Percentiles rank a stretch among this genome's conserved stretches.
These are phyloP conservation scores for Meganola albula DNA, from an alignment of 2,888 invertebrate species.

Conservation along the genomic window DNA sequence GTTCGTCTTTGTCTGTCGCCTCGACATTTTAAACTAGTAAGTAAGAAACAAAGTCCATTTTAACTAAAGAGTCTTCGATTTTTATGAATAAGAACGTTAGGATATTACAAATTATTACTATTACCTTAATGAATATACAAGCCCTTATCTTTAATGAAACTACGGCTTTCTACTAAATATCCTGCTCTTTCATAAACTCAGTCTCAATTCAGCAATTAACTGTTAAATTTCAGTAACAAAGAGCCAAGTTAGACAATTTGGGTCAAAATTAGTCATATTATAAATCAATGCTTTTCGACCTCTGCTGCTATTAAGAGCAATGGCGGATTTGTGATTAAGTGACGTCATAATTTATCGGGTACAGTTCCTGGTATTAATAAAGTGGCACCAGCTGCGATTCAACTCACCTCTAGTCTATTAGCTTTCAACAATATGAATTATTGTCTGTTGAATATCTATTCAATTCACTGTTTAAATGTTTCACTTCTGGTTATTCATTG, in stretches of 20 bases:
- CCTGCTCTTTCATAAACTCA: too few relatives aligned
- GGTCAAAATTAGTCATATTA: slow-evolving; percentile 39
- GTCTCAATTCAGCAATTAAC: slow-evolving; percentile 17
- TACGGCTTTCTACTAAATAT: slow-evolving; percentile 12
- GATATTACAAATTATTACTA: too few relatives aligned
- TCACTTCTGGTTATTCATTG: too few relatives aligned
- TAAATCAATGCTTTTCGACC: slow-evolving; percentile 45
- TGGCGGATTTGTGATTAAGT: slow-evolving; percentile 58
- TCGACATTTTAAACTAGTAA: too few relatives aligned
- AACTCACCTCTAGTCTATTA: slow-evolving; percentile 49
- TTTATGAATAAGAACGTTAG: too few relatives aligned
- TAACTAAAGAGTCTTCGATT: too few relatives aligned
- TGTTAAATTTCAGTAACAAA: slow-evolving; percentile 23
- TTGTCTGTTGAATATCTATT: slow-evolving; percentile 33
- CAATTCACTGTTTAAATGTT: too few relatives aligned
- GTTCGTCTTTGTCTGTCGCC: too few relatives aligned
- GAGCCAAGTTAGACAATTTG: slow-evolving; percentile 20
- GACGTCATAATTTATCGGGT: slow-evolving; percentile 53
- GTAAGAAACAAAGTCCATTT: too few relatives aligned
- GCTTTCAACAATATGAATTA: slow-evolving; percentile 41
- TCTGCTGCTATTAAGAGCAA: slow-evolving; percentile 48
- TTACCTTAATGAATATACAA: too few relatives aligned
- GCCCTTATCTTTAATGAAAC: slow-evolving; percentile 14
- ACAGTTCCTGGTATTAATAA: slow-evolving; percentile 49
- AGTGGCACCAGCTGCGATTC: slow-evolving; percentile 42